phyloP scores from a whole-genome alignment of 2,113 vertebrate genomes.

The Nyctereutes procyonoides region DNA sequence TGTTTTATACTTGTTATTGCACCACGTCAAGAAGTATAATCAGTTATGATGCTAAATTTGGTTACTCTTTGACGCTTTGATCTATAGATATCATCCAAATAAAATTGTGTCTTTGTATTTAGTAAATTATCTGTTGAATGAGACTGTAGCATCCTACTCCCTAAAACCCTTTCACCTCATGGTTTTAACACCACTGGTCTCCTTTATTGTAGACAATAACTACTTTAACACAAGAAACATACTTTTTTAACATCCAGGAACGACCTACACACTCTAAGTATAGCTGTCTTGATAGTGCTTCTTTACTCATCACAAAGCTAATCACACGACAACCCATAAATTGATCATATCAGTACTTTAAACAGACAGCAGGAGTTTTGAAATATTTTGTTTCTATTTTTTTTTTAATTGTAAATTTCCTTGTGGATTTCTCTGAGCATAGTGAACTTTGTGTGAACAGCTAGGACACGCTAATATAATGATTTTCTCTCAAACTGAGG shows the following conservation, averaged over 20 bases:
- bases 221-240: background rate
- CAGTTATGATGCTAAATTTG: background rate
- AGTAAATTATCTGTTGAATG: background rate
- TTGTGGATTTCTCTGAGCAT: background rate
- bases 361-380: background rate
- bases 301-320: background rate
- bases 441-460: background rate
- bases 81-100: background rate
- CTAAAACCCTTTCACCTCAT: background rate
- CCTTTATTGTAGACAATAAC: background rate
- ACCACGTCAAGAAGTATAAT: background rate
- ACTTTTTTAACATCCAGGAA: background rate
- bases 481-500: background rate
- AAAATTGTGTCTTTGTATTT: background rate
- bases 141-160: background rate
- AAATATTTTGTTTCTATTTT: slow-evolving; percentile 2
- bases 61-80: background rate
- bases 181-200: background rate
- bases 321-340: background rate
- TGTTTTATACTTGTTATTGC: background rate
- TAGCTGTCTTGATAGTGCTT: background rate
- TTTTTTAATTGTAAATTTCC: background rate
- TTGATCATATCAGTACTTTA: background rate
- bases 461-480: background rate
- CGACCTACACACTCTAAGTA: background rate